Evolutionary conservation across 2,113 vertebrate genomes (phyloP).

Genomic region (Fukomys damarensis): DNA sequence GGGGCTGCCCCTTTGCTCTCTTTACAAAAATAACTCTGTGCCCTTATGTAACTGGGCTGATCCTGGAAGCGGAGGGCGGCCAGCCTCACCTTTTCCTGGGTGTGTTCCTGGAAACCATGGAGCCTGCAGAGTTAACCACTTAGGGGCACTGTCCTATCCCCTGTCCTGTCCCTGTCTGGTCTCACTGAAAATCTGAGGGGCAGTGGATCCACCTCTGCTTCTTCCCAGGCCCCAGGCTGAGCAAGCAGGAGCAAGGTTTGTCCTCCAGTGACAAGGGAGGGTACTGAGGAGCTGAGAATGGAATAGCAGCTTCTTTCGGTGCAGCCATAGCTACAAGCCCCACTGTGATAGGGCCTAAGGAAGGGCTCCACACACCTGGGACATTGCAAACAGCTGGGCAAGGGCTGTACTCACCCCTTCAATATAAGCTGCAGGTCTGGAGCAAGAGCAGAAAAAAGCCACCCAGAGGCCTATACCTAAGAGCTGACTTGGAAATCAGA

Average conservation of each 20-base stretch:
- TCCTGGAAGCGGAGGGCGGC: not conserved
- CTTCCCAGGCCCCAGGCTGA: too few relatives aligned
- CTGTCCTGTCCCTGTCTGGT: not conserved
- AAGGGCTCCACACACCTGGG: not conserved
- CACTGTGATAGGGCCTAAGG: not conserved
- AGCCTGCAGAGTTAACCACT: not conserved
- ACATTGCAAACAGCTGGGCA: not conserved
- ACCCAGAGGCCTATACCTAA: not conserved
- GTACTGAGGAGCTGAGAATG: not conserved
- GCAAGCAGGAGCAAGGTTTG: not conserved
- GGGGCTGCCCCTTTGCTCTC: slow-evolving; percentile 57
- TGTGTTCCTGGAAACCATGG: slow-evolving; percentile 59
- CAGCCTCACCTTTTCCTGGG: slow-evolving; percentile 75
- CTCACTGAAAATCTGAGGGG: not conserved
- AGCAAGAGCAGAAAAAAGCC: not conserved
- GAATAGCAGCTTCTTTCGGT: not conserved
- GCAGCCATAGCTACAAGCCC: not conserved
- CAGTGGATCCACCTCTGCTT: not conserved
- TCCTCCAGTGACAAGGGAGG: not conserved
- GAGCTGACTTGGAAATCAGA: not conserved
- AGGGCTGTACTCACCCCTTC: not conserved
- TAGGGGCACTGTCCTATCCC: not conserved
- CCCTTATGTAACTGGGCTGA: slow-evolving; percentile 64
- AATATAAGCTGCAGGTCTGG: not conserved
- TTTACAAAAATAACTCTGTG: slow-evolving; percentile 70